Percentiles rank a stretch among this genome's conserved stretches.
Evolutionary conservation across 1,140 invertebrate genomes (phyloP).

Genomic region (Megathymus violae): DNA sequence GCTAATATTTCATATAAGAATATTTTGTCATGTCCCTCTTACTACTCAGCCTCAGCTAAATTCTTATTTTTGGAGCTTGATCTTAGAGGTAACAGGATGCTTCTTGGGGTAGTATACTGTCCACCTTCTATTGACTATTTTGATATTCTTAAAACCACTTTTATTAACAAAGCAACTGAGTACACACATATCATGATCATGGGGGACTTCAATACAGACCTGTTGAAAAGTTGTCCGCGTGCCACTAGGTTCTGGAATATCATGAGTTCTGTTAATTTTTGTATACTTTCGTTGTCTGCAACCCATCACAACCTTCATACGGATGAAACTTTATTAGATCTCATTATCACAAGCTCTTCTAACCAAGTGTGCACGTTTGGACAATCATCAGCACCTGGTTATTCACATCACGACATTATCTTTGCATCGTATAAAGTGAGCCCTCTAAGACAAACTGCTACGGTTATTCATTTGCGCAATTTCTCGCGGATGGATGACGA

Average conservation of each 20-base stretch:
- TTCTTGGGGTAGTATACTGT: constrained; percentile 20
- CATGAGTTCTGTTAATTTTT: constrained; percentile 13
- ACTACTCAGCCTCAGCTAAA: background rate
- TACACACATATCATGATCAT: constrained; percentile 1
- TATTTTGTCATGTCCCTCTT: background rate
- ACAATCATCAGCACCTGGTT: background rate
- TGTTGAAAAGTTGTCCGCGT: constrained; percentile 10
- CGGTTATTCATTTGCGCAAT: background rate
- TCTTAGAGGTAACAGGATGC: background rate
- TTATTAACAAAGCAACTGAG: background rate
- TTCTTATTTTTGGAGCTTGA: background rate
- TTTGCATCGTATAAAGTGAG: background rate
- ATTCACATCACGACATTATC: background rate
- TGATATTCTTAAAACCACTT: background rate
- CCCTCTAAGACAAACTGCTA: background rate
- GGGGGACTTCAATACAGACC: constrained; percentile 17
- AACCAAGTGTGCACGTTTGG: background rate
- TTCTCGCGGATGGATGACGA: background rate
- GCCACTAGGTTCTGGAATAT: constrained; percentile 2
- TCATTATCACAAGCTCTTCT: background rate
- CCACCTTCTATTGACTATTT: constrained; percentile 17
- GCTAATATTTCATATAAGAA: background rate
- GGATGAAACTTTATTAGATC: background rate
- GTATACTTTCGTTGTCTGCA: constrained; percentile 2
- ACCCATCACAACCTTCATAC: background rate